These are phyloP conservation scores for Euproctis similis DNA, from an alignment of 2,888 invertebrate species.

Conservation along the genomic window DNA sequence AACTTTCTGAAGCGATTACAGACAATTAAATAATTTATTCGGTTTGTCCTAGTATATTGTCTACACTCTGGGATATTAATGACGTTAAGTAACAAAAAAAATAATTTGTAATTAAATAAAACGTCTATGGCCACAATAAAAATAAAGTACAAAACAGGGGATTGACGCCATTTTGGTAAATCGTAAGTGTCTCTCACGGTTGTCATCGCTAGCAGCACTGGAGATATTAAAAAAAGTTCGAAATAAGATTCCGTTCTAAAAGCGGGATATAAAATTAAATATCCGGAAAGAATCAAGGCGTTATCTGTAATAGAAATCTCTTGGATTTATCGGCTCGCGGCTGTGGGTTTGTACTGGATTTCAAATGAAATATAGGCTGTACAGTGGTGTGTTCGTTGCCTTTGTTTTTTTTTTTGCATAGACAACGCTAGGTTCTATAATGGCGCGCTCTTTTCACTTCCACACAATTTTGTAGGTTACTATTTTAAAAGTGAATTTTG, in stretches of 20 bases:
- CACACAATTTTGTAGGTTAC: no score
- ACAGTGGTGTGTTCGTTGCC: slow-evolving; percentile 33
- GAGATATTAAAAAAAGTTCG: slow-evolving; percentile 31
- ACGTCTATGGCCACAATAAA: neutral
- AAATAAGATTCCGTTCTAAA: slow-evolving; percentile 42
- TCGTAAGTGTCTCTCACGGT: neutral
- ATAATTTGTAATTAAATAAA: no score
- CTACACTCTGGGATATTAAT: no score
- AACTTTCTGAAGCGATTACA: no score
- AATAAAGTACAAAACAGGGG: no score
- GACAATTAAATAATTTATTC: no score
- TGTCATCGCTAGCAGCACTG: slow-evolving; percentile 15
- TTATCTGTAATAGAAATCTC: slow-evolving; percentile 73
- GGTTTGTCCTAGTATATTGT: no score
- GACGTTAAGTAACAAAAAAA: neutral
- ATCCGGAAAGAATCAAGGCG: slow-evolving; percentile 66
- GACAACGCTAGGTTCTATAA: slow-evolving; percentile 32
- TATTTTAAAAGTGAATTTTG: no score
- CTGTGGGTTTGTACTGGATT: slow-evolving; percentile 45
- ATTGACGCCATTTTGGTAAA: no score
- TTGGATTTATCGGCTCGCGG: slow-evolving; percentile 68
- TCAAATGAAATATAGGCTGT: slow-evolving; percentile 63
- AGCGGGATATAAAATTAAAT: slow-evolving; percentile 64
- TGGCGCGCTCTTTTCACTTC: slow-evolving; percentile 32
- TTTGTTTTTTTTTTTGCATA: slow-evolving; percentile 36